Evolutionary conservation across 2,888 invertebrate species (phyloP).

Genomic region (Pseudococcus jackbeardsleyi): DNA sequence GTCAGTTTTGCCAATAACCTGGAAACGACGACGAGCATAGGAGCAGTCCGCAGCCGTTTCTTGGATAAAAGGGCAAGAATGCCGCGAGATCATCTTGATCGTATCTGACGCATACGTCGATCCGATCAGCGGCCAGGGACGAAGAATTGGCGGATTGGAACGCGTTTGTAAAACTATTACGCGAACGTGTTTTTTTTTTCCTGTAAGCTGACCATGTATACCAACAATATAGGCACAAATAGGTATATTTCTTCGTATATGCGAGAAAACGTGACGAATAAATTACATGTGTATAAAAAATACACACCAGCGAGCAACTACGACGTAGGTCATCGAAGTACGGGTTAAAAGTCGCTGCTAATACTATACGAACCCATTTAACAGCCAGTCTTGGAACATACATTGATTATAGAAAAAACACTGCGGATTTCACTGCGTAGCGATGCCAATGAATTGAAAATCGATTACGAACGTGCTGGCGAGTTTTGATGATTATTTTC

Average conservation of each 20-base stretch:
- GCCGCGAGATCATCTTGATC: conserved; percentile 43
- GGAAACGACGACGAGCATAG: conserved; percentile 4
- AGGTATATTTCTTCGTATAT: not conserved
- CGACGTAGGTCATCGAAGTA: conserved; percentile 30
- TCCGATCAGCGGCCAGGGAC: not conserved
- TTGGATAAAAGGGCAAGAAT: conserved; percentile 19
- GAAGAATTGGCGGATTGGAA: not conserved
- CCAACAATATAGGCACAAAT: not conserved
- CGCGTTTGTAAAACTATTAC: conserved; percentile 7
- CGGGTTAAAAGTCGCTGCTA: not conserved
- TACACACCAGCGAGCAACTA: not conserved
- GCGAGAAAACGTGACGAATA: conserved; percentile 52
- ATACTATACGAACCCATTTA: not conserved
- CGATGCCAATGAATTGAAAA: conserved; percentile 16
- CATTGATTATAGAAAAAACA: conserved; percentile 1
- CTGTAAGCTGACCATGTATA: not conserved
- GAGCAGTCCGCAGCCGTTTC: not conserved
- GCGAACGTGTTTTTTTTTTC: conserved; percentile 13
- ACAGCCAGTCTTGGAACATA: not conserved
- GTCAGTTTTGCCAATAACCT: conserved; percentile 39
- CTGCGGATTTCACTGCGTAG: conserved; percentile 6
- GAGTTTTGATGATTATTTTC: conserved; percentile 2
- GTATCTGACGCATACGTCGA: not conserved
- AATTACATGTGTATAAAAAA: conserved; percentile 10
- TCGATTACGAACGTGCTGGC: not conserved